phyloP scores from a whole-genome alignment of 2,797 vertebrate genomes.

The Sebastes kiyomatsui region DNA sequence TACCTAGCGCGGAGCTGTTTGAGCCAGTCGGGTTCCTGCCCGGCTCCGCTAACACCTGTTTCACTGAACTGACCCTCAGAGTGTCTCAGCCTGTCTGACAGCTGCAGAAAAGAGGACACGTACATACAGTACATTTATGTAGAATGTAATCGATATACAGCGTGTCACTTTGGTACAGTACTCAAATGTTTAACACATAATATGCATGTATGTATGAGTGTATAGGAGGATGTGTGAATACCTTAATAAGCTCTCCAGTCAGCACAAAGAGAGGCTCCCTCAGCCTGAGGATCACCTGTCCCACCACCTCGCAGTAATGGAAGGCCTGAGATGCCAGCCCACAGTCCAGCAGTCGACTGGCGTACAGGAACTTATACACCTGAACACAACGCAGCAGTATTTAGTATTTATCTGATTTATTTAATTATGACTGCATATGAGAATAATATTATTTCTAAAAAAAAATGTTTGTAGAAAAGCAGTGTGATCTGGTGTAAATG shows the following conservation, averaged over 20 bases:
- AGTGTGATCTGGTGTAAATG: background rate
- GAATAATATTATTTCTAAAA: background rate
- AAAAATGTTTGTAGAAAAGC: background rate
- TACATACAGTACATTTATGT: background rate
- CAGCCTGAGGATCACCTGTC: conserved; percentile 74
- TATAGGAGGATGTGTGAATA: conserved; percentile 42
- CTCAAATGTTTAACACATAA: background rate
- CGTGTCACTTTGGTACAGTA: background rate
- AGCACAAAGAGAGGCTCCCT: conserved; percentile 71
- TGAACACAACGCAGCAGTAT: conserved; percentile 52
- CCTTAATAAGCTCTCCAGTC: conserved; percentile 86
- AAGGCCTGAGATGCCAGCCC: conserved; percentile 89
- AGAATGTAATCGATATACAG: background rate
- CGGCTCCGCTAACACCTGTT: conserved; percentile 44
- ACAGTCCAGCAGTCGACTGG: conserved; percentile 88
- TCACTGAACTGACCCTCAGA: conserved; percentile 84
- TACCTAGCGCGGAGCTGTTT: conserved; percentile 72
- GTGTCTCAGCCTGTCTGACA: conserved; percentile 88
- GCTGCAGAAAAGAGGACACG: conserved; percentile 67
- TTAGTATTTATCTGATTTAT: background rate
- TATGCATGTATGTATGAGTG: background rate
- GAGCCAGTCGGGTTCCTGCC: conserved; percentile 87
- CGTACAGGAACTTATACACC: conserved; percentile 93
- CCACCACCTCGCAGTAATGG: conserved; percentile 91
- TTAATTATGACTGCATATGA: background rate